phyloP scores from a whole-genome alignment of 2,888 invertebrate species.

The Eupithecia inturbata region DNA sequence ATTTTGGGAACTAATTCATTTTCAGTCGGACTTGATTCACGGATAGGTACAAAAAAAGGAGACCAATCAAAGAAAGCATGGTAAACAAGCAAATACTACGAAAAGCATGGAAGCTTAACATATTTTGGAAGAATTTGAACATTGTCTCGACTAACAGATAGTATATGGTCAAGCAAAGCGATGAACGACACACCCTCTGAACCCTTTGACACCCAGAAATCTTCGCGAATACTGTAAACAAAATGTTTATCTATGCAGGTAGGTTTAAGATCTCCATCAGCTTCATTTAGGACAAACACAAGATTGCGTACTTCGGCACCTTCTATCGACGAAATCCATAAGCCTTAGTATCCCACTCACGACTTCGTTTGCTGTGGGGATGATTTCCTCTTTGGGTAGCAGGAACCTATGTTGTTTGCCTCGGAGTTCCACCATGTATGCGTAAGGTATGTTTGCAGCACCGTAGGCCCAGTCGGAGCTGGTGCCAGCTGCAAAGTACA shows the following conservation, averaged over 20 bases:
- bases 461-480: constrained; percentile 78
- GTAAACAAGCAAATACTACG: background rate
- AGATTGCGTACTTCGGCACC: constrained; percentile 47
- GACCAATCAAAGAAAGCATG: background rate
- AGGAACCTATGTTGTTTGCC: constrained; percentile 71
- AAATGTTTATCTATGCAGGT: background rate
- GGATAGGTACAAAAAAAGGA: background rate
- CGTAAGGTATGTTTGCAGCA: constrained; percentile 67
- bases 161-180: background rate
- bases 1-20: background rate
- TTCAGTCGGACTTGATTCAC: background rate
- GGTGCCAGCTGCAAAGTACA: constrained; percentile 75
- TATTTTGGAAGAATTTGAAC: constrained; percentile 1
- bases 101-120: background rate
- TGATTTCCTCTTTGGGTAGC: constrained; percentile 71
- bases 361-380: constrained; percentile 62
- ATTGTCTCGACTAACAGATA: background rate
- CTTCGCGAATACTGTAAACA: background rate
- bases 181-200: background rate
- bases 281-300: constrained; percentile 49
- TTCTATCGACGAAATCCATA: constrained; percentile 67
- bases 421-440: constrained; percentile 75
- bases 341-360: constrained; percentile 62
- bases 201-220: background rate
- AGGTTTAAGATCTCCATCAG: background rate